These are phyloP conservation scores for Agapetus fuscipes DNA, from an alignment of 2,888 invertebrate species.

Conservation along the genomic window DNA sequence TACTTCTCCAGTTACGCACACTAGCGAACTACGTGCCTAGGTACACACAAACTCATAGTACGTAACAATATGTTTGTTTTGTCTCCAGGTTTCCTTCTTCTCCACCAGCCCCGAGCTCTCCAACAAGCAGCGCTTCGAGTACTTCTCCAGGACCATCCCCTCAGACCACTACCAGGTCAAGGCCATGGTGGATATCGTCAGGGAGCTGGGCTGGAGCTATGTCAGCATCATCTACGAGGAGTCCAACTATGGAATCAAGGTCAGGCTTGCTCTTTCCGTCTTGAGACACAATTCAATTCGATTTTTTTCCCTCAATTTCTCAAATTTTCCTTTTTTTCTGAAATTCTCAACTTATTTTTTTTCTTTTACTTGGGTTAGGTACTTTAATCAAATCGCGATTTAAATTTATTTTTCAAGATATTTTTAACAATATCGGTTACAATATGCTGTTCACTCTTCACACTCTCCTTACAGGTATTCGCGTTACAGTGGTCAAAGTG, in stretches of 20 bases:
- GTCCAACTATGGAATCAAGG: constrained; percentile 93
- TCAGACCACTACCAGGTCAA: constrained; percentile 91
- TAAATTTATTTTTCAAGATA: too few relatives aligned
- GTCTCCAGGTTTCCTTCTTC: constrained; percentile 83
- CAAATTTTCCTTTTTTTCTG: constrained; percentile 1
- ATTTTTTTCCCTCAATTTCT: constrained; percentile 5
- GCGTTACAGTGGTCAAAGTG: too few relatives aligned
- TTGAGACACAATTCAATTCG: constrained; percentile 5
- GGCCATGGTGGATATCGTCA: constrained; percentile 91
- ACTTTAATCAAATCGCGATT: too few relatives aligned
- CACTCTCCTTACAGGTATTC: too few relatives aligned
- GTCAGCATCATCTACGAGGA: constrained; percentile 94
- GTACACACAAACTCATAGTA: too few relatives aligned
- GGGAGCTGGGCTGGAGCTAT: constrained; percentile 82
- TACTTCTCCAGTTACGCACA: too few relatives aligned
- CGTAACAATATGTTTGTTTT: neutral
- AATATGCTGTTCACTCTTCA: too few relatives aligned
- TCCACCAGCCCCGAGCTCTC: constrained; percentile 91
- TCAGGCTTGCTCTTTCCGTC: too few relatives aligned
- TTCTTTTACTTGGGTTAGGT: too few relatives aligned
- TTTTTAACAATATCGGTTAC: too few relatives aligned
- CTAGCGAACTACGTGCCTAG: too few relatives aligned
- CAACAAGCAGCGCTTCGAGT: constrained; percentile 90
- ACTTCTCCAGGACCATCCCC: constrained; percentile 88
- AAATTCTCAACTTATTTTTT: too few relatives aligned